These are phyloP conservation scores for Mesoligia furuncula DNA, from an alignment of 2,888 invertebrate species.

Conservation along the genomic window DNA sequence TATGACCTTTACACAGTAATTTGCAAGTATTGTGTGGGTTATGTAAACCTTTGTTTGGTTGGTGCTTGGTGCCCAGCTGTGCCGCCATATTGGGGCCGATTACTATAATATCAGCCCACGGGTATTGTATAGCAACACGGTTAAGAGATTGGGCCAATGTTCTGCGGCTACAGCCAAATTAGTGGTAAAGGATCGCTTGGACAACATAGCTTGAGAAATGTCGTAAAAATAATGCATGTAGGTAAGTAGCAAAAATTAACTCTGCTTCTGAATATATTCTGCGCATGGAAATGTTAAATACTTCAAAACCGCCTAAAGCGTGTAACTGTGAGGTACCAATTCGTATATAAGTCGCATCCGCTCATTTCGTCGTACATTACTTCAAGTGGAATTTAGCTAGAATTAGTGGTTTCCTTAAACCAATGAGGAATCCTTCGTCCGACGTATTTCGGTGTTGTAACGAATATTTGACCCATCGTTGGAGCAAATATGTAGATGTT, in stretches of 20 bases:
- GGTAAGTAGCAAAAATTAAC: background rate
- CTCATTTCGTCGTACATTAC: slow-evolving; percentile 29
- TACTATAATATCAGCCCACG: slow-evolving; percentile 67
- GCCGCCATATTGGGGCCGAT: slow-evolving; percentile 66
- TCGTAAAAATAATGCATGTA: background rate
- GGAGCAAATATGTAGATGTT: slow-evolving; percentile 52
- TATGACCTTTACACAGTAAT: slow-evolving; percentile 64
- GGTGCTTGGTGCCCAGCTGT: slow-evolving; percentile 68
- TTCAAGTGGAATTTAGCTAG: slow-evolving; percentile 47
- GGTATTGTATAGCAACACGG: slow-evolving; percentile 48
- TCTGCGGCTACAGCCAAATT: slow-evolving; percentile 9
- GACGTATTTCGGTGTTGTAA: slow-evolving; percentile 4
- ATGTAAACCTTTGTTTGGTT: slow-evolving; percentile 62
- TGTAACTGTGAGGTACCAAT: slow-evolving; percentile 29
- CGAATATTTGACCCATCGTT: slow-evolving; percentile 41
- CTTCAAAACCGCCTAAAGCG: slow-evolving; percentile 22
- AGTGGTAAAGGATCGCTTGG: background rate
- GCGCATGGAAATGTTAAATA: slow-evolving; percentile 12
- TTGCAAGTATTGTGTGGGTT: slow-evolving; percentile 62
- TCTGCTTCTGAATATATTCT: background rate
- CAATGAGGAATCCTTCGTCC: slow-evolving; percentile 19
- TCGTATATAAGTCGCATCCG: slow-evolving; percentile 53
- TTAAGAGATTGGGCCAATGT: slow-evolving; percentile 40
- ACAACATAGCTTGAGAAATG: background rate
- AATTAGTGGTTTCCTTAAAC: slow-evolving; percentile 45